phyloP scores from a whole-genome alignment of 2,113 vertebrate genomes.

The Brachypteracias leptosomus region DNA sequence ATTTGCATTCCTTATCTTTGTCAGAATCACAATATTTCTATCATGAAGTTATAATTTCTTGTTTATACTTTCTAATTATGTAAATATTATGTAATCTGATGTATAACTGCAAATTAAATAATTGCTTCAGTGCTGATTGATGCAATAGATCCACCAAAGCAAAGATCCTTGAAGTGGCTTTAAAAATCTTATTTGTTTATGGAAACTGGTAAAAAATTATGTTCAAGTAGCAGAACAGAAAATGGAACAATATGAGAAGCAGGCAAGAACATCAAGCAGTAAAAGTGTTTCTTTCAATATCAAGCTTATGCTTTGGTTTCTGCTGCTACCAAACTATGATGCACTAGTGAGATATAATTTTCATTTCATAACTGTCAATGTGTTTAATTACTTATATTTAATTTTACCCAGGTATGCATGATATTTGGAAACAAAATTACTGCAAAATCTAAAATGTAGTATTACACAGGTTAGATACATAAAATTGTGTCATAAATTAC shows the following conservation, averaged over 20 bases:
- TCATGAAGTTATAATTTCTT: not conserved
- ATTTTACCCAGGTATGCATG: not conserved
- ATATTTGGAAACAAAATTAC: not conserved
- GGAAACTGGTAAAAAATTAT: not conserved
- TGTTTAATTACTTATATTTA: not conserved
- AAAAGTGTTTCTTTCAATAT: not conserved
- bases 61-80: slow-evolving; percentile 9
- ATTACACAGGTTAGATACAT: not conserved
- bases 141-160: not conserved
- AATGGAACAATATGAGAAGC: not conserved
- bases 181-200: not conserved
- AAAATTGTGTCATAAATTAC: not conserved
- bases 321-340: not conserved
- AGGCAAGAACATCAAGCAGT: not conserved
- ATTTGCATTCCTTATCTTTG: not conserved
- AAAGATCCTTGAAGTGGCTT: slow-evolving; percentile 19
- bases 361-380: not conserved
- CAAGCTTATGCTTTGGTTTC: not conserved
- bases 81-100: slow-evolving; percentile 50
- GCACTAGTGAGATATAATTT: not conserved
- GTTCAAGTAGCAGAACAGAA: not conserved
- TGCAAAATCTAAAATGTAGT: not conserved
- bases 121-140: slow-evolving; percentile 1
- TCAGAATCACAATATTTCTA: not conserved
- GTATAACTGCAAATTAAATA: slow-evolving; percentile 32